Percentiles rank a stretch among this genome's conserved stretches.
Evolutionary conservation across 1,140 invertebrate species (phyloP).

Genomic region (Temnothorax curvispinosus): DNA sequence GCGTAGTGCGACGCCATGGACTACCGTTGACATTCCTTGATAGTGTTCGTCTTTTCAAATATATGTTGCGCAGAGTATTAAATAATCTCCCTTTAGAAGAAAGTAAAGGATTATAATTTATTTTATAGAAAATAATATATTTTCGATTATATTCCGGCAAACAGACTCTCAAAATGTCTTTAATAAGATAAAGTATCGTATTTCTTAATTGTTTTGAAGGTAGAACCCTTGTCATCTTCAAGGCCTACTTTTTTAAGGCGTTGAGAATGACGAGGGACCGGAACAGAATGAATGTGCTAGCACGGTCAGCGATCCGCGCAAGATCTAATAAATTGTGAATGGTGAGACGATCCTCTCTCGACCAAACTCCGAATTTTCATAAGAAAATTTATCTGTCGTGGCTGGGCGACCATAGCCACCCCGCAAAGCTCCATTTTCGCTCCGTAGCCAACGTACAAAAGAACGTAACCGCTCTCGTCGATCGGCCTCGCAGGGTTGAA

Average conservation of each 20-base stretch:
- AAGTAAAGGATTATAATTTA: slow-evolving; percentile 52
- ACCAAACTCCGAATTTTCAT: slow-evolving; percentile 79
- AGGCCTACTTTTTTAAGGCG: slow-evolving; percentile 36
- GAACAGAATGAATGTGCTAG: background rate
- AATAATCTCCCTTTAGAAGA: slow-evolving; percentile 50
- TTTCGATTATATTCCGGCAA: background rate
- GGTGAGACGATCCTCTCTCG: slow-evolving; percentile 35
- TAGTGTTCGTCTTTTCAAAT: slow-evolving; percentile 64
- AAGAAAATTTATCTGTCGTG: slow-evolving; percentile 78
- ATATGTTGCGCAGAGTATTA: slow-evolving; percentile 31
- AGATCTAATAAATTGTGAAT: slow-evolving; percentile 76
- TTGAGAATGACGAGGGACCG: slow-evolving; percentile 19
- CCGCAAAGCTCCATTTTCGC: slow-evolving; percentile 73
- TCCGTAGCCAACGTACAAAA: slow-evolving; percentile 18
- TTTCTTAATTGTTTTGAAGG: slow-evolving; percentile 7
- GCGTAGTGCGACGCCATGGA: slow-evolving; percentile 3
- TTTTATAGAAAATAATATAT: background rate
- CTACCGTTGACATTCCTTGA: slow-evolving; percentile 58
- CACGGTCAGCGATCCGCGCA: slow-evolving; percentile 63
- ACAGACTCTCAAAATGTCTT: background rate
- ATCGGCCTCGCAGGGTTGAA: slow-evolving; percentile 2
- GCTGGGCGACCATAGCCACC: background rate
- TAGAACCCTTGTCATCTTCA: background rate
- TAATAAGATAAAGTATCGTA: background rate
- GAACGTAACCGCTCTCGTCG: slow-evolving; percentile 44